Conservation (phyloP, 2,888 invertebrate species). For the Napeogenes sylphis region DNA sequence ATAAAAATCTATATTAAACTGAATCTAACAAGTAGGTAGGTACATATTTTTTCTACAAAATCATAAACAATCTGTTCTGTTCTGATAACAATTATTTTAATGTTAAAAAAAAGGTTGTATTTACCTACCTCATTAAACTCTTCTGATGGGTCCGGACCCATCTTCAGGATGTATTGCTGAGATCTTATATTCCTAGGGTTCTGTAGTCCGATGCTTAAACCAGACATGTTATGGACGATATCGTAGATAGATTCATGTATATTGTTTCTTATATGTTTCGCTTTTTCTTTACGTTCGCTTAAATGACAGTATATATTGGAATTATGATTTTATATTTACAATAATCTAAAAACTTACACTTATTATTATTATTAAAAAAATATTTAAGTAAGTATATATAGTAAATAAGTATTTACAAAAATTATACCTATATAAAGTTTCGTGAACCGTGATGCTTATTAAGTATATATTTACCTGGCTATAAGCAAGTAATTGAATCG, state of each 20-base stretch:
- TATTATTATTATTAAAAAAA: background rate
- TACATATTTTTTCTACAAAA: too few species aligned
- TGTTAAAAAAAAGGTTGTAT: too few species aligned
- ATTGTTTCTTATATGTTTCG: slow-evolving; percentile 82
- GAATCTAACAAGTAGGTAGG: too few species aligned
- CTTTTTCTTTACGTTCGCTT: slow-evolving; percentile 83
- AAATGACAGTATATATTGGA: slow-evolving; percentile 18
- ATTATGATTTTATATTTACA: background rate
- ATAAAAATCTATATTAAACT: too few species aligned
- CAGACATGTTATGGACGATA: slow-evolving; percentile 78
- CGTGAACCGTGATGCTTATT: too few species aligned
- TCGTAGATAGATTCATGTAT: slow-evolving; percentile 86
- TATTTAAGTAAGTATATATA: too few species aligned
- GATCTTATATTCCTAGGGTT: slow-evolving; percentile 60
- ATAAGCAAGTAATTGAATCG: too few species aligned
- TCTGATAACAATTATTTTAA: too few species aligned
- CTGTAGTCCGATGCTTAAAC: slow-evolving; percentile 71
- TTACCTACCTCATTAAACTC: slow-evolving; percentile 74
- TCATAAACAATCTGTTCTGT: too few species aligned
- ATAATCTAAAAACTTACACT: background rate
- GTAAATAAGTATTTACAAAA: too few species aligned
- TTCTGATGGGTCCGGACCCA: slow-evolving; percentile 72
- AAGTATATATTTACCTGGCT: too few species aligned
- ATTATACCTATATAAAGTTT: too few species aligned
- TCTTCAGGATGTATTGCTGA: slow-evolving; percentile 67